A percentile compares a stretch with the other conserved stretches of the same genome.
Conservation (phyloP, 2,888 invertebrate genomes). For the Euspilapteryx auroguttella region DNA sequence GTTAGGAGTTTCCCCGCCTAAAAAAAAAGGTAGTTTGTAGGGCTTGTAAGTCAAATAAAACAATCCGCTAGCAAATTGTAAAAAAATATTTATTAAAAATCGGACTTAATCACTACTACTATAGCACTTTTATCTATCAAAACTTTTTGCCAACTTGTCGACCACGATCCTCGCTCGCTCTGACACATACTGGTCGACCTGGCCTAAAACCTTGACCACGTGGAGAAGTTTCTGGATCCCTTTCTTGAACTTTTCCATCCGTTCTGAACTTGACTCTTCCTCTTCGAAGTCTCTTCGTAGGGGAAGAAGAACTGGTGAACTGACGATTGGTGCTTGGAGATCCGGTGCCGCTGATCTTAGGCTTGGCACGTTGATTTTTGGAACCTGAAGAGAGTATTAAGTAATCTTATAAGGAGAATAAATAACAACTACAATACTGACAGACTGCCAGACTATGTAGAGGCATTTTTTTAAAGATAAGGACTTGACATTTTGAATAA, state of each 20-base stretch:
- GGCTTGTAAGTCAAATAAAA: background rate
- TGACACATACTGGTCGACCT: conserved; percentile 41
- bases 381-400: conserved; percentile 25
- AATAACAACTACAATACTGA: no score
- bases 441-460: no score
- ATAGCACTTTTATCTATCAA: conserved; percentile 23
- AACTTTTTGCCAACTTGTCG: conserved; percentile 38
- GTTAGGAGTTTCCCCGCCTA: no score
- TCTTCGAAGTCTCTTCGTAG: conserved; percentile 16
- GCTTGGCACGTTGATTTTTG: conserved; percentile 22
- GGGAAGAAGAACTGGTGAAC: conserved; percentile 18
- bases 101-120: background rate
- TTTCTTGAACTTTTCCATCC: conserved; percentile 42
- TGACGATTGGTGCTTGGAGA: conserved; percentile 21
- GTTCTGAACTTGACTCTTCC: conserved; percentile 36
- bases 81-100: no score
- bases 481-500: no score
- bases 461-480: no score
- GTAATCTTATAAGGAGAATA: no score
- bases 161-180: conserved; percentile 39
- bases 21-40: background rate
- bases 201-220: conserved; percentile 39
- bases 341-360: conserved; percentile 10
- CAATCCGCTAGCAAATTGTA: background rate
- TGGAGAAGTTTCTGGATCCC: conserved; percentile 43